A percentile compares a stretch with the other conserved stretches of the same genome.
Conservation (phyloP, 2,888 invertebrate genomes). For the Trimorus sp. region DNA sequence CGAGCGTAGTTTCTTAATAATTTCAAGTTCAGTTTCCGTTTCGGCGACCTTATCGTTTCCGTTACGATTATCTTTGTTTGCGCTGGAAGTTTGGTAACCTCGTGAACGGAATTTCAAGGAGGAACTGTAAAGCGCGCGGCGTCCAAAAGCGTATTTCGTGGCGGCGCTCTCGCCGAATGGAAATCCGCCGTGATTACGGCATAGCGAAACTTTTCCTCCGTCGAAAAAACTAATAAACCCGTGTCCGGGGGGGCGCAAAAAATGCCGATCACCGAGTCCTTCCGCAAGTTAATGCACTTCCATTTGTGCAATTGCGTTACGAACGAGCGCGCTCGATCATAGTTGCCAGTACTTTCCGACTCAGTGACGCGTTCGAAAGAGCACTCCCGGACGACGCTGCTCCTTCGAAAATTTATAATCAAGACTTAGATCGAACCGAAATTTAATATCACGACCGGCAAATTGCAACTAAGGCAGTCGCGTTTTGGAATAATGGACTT, state of each 20-base stretch:
- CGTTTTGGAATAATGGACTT: not conserved
- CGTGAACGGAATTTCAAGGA: constrained; percentile 40
- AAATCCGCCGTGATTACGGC: constrained; percentile 49
- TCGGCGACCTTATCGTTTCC: constrained; percentile 48
- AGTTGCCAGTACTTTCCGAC: constrained; percentile 51
- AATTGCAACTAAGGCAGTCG: constrained; percentile 15
- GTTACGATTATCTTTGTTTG: constrained; percentile 55
- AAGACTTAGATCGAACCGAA: constrained; percentile 24
- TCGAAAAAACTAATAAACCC: constrained; percentile 48
- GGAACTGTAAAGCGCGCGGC: constrained; percentile 31
- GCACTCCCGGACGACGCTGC: constrained; percentile 10
- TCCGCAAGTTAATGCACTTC: constrained; percentile 66
- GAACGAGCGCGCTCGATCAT: constrained; percentile 51
- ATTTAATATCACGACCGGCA: no score
- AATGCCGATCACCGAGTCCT: constrained; percentile 35
- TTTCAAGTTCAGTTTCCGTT: constrained; percentile 51
- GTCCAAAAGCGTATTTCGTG: constrained; percentile 27
- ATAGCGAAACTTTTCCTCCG: constrained; percentile 46
- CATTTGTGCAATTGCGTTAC: constrained; percentile 67
- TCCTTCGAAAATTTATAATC: constrained; percentile 46
- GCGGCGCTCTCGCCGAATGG: constrained; percentile 30
- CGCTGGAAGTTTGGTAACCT: constrained; percentile 34
- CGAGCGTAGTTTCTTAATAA: constrained; percentile 17
- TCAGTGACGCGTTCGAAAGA: constrained; percentile 48
- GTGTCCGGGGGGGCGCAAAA: constrained; percentile 13